Evolutionary conservation across 2,113 vertebrate species (phyloP), one percentile per base, ranked within the genome.

Genomic region (Ornithorhynchus anatinus): DNA sequence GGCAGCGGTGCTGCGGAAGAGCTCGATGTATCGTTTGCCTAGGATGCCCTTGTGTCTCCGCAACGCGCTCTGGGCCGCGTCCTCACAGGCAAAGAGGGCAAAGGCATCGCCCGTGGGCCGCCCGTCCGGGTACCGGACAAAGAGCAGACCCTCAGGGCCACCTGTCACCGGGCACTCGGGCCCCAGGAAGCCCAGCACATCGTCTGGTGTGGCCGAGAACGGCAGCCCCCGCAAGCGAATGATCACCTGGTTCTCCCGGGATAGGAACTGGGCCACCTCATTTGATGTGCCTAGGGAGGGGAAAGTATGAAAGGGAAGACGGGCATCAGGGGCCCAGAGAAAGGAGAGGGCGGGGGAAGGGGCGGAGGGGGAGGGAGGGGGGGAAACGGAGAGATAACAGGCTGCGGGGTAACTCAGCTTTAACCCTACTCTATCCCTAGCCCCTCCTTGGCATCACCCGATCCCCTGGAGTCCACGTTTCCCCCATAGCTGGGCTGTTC

Each of bases 31-130:
- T 59, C 97, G 93, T 84, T 98, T 99, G 36, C 97, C 97, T 64
- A 99, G 92, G 84, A 97, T 96, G 89, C 97, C 95, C 88, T 98
- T 98, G 90, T 99, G 97, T 79, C 95, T 98, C 75, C 96, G 97
- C 86, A 98, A 92, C 37, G 97, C 94, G 43, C 96, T 96, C 87
- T 97, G 97, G 53, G 96, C 96, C 44, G 96, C 96, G 72, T 98
- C 97, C 81, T 99, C 97, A 80, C 97, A 98, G 65, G 97, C 95
- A 84, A 99, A 98, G 29, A 99, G 91, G 66, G 98, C 97, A 85
- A 99, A 99, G 6, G 97, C 97, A 13, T 99, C 97, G 12, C 97
- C 97, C 0, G 97, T 99, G 54, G 97, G 97, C 44, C 97, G 92
- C 47, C 97, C 97, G 0, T 99, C 97, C 1, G 97, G 96, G 80